Base-by-base conservation (phyloP, 1,140 invertebrate species). In the Medauroidea extradentata region DNA sequence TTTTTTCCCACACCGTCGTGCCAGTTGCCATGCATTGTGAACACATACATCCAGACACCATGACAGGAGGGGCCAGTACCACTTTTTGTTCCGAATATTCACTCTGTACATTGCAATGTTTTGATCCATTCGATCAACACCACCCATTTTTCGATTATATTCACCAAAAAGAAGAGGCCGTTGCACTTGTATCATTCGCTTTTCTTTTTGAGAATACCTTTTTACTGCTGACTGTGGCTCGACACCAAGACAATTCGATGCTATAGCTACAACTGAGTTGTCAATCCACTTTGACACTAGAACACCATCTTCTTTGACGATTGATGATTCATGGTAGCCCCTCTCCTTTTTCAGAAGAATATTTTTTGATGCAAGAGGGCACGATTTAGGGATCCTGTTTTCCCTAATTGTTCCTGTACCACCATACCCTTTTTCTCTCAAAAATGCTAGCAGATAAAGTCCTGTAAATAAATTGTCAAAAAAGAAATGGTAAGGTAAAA, bases 51-150 rank as follows among this genome's bases (percentile, higher is more conserved):
- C 67, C 21, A 74, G 23, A 25, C 69, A 59, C 62, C 65, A 69
- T 44, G 65, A 66, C 51, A 73, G 65, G 39, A 73, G 46, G 13
- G 63, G 60, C 69, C 67, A 75, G 60, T 68, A 74, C 72, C 71
- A 71, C 66, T 72, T 73, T 61, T 73, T 75, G 57, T 65, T 61
- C 63, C 70, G 57, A 62, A 75, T 71, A 55, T 64, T 65, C 56
- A 72, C 69, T 64, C 72, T 60, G 62, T 71, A 72, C 46, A 62
- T 61, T 29, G 64, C 64, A 63, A 74, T 70, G 63, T 73, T 72
- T 68, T 73, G 57, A 65, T 74, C 71, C 67, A 70, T 68, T 46
- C 65, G 64, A 66, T 74, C 70, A 7, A 46, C 44, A 51, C 49
- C 49, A 16, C 46, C 70, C 72, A 69, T 74, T 60, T 65, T 58